phyloP scores from a whole-genome alignment of 2,888 invertebrate species.

The Ecliptopera silaceata region DNA sequence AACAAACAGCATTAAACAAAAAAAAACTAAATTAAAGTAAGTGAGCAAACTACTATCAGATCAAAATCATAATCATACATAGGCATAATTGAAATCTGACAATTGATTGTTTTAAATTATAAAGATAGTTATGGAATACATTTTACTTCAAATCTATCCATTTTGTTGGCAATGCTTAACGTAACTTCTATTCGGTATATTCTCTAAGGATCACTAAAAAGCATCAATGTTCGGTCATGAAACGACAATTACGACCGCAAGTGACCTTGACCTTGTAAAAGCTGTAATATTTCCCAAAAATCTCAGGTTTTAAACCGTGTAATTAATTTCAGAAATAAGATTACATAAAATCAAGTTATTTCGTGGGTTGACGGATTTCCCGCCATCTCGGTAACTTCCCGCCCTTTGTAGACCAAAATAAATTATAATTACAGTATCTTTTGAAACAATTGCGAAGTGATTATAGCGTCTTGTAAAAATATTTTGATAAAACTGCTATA shows the following conservation, averaged over 20 bases:
- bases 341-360: conserved; percentile 38
- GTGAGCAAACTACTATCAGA: too few species aligned
- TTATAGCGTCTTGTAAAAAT: conserved; percentile 25
- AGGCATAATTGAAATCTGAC: too few species aligned
- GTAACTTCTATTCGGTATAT: too few species aligned
- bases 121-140: too few species aligned
- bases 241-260: not conserved
- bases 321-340: conserved; percentile 40
- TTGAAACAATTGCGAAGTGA: conserved; percentile 48
- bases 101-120: too few species aligned
- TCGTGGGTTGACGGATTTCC: conserved; percentile 44
- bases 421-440: conserved; percentile 53
- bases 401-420: conserved; percentile 48
- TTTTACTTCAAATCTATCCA: too few species aligned
- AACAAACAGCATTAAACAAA: too few species aligned
- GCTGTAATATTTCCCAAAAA: not conserved
- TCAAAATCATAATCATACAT: too few species aligned
- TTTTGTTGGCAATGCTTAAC: too few species aligned
- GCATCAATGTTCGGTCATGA: too few species aligned
- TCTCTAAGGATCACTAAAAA: too few species aligned
- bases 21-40: too few species aligned
- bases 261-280: not conserved
- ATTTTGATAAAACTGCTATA: conserved; percentile 15
- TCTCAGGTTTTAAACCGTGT: conserved; percentile 19
- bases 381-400: conserved; percentile 33